Conservation (phyloP, 2,888 invertebrate genomes). For the Microplitis manilae region DNA sequence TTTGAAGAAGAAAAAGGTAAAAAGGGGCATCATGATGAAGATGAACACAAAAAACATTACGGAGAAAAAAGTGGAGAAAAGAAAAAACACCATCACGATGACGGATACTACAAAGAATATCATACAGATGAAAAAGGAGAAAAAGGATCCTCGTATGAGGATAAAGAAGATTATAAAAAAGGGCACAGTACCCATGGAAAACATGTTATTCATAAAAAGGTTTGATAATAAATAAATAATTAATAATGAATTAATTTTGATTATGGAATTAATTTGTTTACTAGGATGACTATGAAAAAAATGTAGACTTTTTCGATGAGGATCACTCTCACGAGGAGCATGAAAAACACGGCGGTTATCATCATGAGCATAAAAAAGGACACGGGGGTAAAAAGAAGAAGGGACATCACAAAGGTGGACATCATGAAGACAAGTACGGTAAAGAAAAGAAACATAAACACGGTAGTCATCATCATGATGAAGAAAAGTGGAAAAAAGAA, state of each 20-base stretch:
- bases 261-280: conserved; percentile 39
- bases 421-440: conserved; percentile 74
- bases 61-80: conserved; percentile 78
- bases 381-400: conserved; percentile 77
- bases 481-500: conserved; percentile 76
- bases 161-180: conserved; percentile 70
- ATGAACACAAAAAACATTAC: conserved; percentile 78
- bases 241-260: neutral
- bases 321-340: conserved; percentile 79
- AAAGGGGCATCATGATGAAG: conserved; percentile 80
- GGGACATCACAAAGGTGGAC: conserved; percentile 73
- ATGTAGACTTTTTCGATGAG: conserved; percentile 84
- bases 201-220: conserved; percentile 72
- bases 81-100: conserved; percentile 77
- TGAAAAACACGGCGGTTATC: conserved; percentile 78
- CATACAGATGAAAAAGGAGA: conserved; percentile 77
- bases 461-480: conserved; percentile 74
- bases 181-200: conserved; percentile 73
- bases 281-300: conserved; percentile 81
- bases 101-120: conserved; percentile 78
- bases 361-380: conserved; percentile 73
- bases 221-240: conserved; percentile 36
- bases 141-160: conserved; percentile 68
- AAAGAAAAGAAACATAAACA: conserved; percentile 75
- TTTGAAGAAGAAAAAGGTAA: conserved; percentile 68